Base-by-base conservation (phyloP, 2,797 vertebrate genomes). In the Hyperoplus lanceolatus region DNA sequence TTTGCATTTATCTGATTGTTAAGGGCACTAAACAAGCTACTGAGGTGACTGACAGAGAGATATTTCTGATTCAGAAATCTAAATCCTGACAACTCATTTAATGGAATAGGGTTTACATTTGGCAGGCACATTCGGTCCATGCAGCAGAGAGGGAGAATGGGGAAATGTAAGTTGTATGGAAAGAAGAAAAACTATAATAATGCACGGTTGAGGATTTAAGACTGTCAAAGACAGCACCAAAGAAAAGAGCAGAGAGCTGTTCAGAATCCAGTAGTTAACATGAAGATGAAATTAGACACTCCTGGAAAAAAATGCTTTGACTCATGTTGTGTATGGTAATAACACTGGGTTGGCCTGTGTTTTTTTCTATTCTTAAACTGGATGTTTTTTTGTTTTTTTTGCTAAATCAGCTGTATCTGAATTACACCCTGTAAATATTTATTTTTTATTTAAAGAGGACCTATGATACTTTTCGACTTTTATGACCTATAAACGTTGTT, bases 151-250 rank as follows among this genome's bases (percentile, higher is more conserved):
- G 83, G 74, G 80, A 79, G 74, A 66, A 14, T 29, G 71, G 76
- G 63, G 38, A 69, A 57, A 71, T 57, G 60, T 63, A 77, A 74
- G 74, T 39, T 78, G 56, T 76, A 63, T n/a, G 63, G 64, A 77
- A 53, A 45, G 70, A 64, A 57, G 38, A 70, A 77, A 59, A 73
- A 70, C 43, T 7, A 57, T 76, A 2, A n/a, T 71, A 38, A 73
- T 79, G 84, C 75, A 88, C 83, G 81, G 57, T 15, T 65, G 63
- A 87, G 50, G 29, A 83, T 80, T 59, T 48, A 68, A 65, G 39
- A 78, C 68, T 54, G 63, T 77, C 43, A 68, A 68, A 80, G 70
- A 53, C 67, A 82, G 89, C 88, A 86, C 92, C 91, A 94, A 93
- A 93, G 92, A 93, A 58, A 77, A 58, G 71, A 79, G 74, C 67